phyloP scores from a whole-genome alignment of 1,140 invertebrate genomes.

The Hydropsyche tenuis region DNA sequence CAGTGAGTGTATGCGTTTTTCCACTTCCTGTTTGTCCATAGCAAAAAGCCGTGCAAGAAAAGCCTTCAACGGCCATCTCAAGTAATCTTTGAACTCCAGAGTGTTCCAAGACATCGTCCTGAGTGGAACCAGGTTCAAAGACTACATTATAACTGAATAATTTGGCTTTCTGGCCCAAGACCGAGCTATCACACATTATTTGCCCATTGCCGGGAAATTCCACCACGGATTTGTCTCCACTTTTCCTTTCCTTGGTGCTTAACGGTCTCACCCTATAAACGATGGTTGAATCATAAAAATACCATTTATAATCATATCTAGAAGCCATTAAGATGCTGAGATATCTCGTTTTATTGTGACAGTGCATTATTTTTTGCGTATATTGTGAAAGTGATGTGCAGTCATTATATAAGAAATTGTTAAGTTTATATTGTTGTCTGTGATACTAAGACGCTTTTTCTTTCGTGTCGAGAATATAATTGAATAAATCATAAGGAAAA shows the following conservation, averaged over 20 bases:
- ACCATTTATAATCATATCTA: too few relatives aligned
- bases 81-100: slow-evolving; percentile 85
- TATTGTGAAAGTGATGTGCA: too few relatives aligned
- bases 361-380: too few relatives aligned
- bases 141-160: slow-evolving; percentile 87
- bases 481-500: too few relatives aligned
- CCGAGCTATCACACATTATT: slow-evolving; percentile 66
- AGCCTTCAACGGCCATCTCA: slow-evolving; percentile 92
- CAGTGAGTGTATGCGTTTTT: slow-evolving; percentile 94
- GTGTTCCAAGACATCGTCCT: slow-evolving; percentile 81
- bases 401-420: too few relatives aligned
- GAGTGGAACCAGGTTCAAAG: slow-evolving; percentile 85
- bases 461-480: too few relatives aligned
- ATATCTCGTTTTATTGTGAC: too few relatives aligned
- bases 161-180: slow-evolving; percentile 72
- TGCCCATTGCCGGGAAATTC: slow-evolving; percentile 82
- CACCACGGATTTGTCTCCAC: slow-evolving; percentile 67
- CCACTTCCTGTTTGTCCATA: slow-evolving; percentile 98
- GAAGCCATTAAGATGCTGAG: too few relatives aligned
- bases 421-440: too few relatives aligned
- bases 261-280: slow-evolving; percentile 72
- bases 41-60: slow-evolving; percentile 92
- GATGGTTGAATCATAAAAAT: too few relatives aligned
- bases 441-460: too few relatives aligned
- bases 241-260: slow-evolving; percentile 71